Base-by-base conservation (phyloP, 2,797 vertebrate species). In the Poecilia wingei region DNA sequence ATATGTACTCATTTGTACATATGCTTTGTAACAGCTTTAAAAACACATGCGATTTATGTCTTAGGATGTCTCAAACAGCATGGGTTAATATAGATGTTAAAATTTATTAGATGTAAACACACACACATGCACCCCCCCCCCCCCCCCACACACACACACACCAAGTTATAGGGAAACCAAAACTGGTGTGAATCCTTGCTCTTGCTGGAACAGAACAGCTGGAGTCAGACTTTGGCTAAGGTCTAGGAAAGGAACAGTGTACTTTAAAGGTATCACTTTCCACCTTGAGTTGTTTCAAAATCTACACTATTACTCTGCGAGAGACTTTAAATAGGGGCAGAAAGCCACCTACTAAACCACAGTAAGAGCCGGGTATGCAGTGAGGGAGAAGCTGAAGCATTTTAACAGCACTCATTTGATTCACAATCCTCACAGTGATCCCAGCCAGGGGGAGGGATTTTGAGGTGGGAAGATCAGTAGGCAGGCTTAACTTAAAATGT, bases 401-500 rank as follows among this genome's bases (percentile, higher is more conserved):
- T 87, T 89, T 87, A 85, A 86, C 89, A 79, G 87, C 74, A 77
- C 83, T 91, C 81, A 89, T 93, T 93, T 91, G 85, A 92, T 88
- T 90, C 85, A 84, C 86, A 90, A 88, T 91, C 90, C 89, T 89
- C 85, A 87, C 78, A 18, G 86, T 90, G 87, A 93, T 91, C 91
- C 92, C 90, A 88, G 91, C 92, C 92, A 90, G 85, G 74, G 92
- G 90, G 90, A 87, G 81, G 87, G 87, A 90, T 94, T 92, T 92
- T 84, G 83, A 89, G 85, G 87, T 91, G 87, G 82, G 88, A 89
- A 91, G 90, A 92, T 88, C 92, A 91, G 90, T 87, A 89, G 87
- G 86, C 61, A 61, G 88, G 87, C 89, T 93, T 93, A 93, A 90
- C 83, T 91, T 89, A 82, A 94, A 93, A 94, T 94, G 92, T 93